Base-by-base conservation (phyloP, 2,113 vertebrate species). In the Engraulis encrasicolus region DNA sequence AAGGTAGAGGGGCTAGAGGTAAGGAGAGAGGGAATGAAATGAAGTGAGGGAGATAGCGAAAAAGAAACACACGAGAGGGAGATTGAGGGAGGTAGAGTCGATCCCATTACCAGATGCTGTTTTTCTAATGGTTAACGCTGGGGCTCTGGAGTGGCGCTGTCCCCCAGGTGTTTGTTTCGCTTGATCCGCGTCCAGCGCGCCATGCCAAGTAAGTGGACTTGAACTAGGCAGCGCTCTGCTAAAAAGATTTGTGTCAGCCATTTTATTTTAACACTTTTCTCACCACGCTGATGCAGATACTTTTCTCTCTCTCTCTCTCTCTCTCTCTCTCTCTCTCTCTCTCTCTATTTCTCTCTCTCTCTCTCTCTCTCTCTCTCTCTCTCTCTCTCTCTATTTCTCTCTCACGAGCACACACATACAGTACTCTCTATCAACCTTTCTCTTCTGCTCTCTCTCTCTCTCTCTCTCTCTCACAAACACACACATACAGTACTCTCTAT, bases 41-140 rank as follows among this genome's bases (percentile, higher is more conserved):
- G 12, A 0, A 40, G 50, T 37, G 12, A 83, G 17, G 45, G 80
- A 83, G 31, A 6, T n/a, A 84, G 52, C 38, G 36, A 9, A 9
- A 45, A 45, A 45, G 40, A 9, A 9, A 45, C n/a, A n/a, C n/a
- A n/a, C n/a, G 40, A 45, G 9, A 14, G 66, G 34, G 11, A 74
- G 66, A 74, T 74, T 74, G 31, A 74, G 31, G 66, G 79, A 82
- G 83, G 78, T 54, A 78, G 17, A 45, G 36, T 49, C 52, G 52
- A 86, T 86, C 81, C 87, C 80, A 83, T 86, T 87, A 81, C 85
- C 86, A 89, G 87, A 88, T 89, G 85, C 85, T 81, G 80, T 85
- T 82, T 81, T 74, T 83, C 78, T 27, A 82, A 50, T 80, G 61
- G 85, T 81, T 88, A 85, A 71, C 66, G 83, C 78, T 80, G 15